Evolutionary conservation across 1,140 invertebrate species (phyloP).

Genomic region (Agrypnia vestita): DNA sequence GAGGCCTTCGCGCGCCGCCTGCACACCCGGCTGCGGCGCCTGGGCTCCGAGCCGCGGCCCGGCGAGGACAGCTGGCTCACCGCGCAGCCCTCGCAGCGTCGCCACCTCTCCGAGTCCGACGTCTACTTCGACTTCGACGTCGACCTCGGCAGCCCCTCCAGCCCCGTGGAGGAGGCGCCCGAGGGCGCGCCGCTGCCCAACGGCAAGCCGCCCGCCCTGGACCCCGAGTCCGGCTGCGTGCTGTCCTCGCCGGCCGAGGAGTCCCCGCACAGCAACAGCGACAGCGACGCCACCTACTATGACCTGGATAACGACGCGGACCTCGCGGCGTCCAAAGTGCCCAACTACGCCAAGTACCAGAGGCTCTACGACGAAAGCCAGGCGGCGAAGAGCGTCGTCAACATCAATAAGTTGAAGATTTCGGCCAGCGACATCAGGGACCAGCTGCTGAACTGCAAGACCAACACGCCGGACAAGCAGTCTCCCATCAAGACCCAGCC

Average conservation of each 20-base stretch:
- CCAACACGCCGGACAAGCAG: slow-evolving; percentile 49
- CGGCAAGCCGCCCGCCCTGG: slow-evolving; percentile 68
- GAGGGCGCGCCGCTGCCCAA: slow-evolving; percentile 69
- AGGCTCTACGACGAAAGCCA: slow-evolving; percentile 63
- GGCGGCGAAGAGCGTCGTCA: slow-evolving; percentile 50
- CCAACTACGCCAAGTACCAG: slow-evolving; percentile 64
- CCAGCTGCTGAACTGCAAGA: slow-evolving; percentile 49
- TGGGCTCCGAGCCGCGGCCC: slow-evolving; percentile 72
- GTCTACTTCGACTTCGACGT: slow-evolving; percentile 76
- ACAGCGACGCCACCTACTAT: slow-evolving; percentile 69
- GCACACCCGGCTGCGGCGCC: slow-evolving; percentile 80
- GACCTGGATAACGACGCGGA: slow-evolving; percentile 67
- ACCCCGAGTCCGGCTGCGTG: slow-evolving; percentile 72
- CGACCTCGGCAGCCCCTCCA: slow-evolving; percentile 77
- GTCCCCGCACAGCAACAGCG: slow-evolving; percentile 59
- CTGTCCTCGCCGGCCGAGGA: slow-evolving; percentile 64
- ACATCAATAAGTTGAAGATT: slow-evolving; percentile 42
- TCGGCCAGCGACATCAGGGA: slow-evolving; percentile 50
- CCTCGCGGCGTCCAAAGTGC: slow-evolving; percentile 63
- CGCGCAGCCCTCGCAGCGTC: slow-evolving; percentile 67
- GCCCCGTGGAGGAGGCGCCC: slow-evolving; percentile 77
- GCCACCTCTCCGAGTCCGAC: slow-evolving; percentile 74
- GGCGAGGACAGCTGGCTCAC: slow-evolving; percentile 71
- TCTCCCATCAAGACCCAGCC: slow-evolving; percentile 70
- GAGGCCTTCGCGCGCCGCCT: slow-evolving; percentile 85